A percentile compares a stretch with the other conserved stretches of the same genome.
Conservation (phyloP, 2,113 vertebrate genomes). For the Gallinago paraguaiae region DNA sequence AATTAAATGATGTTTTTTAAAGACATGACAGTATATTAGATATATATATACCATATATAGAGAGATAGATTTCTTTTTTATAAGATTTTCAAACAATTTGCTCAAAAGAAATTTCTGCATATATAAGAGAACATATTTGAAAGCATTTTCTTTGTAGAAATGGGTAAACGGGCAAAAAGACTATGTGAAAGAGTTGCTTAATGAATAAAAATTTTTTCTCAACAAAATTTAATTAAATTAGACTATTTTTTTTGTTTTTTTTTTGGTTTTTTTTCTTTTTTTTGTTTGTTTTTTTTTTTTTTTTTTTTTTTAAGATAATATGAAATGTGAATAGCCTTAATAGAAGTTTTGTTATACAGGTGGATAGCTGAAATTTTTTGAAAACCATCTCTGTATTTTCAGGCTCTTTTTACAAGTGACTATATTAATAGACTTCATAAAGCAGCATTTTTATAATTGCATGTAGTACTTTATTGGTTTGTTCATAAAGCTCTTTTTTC, state of each 20-base stretch:
- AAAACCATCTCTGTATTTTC: background rate
- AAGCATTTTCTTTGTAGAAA: background rate
- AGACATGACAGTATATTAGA: background rate
- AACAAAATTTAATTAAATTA: background rate
- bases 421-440: background rate
- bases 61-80: background rate
- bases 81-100: background rate
- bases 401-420: background rate
- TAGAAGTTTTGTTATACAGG: background rate
- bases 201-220: background rate
- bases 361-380: fast-evolving
- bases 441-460: background rate
- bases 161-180: background rate
- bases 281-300: background rate
- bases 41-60: too few relatives aligned
- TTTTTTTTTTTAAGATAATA: background rate
- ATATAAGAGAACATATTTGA: background rate
- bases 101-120: background rate
- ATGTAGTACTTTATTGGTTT: background rate
- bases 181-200: background rate
- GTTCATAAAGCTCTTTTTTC: background rate
- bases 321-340: fast-evolving
- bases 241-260: too few relatives aligned
- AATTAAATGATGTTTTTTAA: background rate
- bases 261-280: background rate